These are phyloP conservation scores for Oryzias curvinotus DNA, from an alignment of 2,113 vertebrate genomes.

Conservation along the genomic window DNA sequence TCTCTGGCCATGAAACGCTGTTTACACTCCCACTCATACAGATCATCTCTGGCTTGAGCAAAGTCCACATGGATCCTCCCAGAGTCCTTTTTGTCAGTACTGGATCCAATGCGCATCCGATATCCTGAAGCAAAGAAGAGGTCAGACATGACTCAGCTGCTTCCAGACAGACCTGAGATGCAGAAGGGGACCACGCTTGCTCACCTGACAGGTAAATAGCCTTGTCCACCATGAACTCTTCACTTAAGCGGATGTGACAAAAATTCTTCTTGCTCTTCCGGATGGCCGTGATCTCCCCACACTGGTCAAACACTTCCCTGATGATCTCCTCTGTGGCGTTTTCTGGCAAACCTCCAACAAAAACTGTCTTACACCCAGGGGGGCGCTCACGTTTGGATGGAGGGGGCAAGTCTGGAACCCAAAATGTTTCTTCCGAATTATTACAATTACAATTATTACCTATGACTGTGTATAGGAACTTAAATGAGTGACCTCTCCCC, in stretches of 20 bases:
- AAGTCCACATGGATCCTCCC: constrained; percentile 94
- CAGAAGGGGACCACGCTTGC: constrained; percentile 5
- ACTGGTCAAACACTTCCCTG: constrained; percentile 90
- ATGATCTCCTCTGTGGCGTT: constrained; percentile 90
- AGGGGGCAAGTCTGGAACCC: constrained; percentile 85
- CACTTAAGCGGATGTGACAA: constrained; percentile 92
- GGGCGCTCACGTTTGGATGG: constrained; percentile 90
- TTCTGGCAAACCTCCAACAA: constrained; percentile 92
- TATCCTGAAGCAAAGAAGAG: constrained; percentile 80
- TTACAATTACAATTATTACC: too few species aligned
- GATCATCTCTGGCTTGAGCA: constrained; percentile 90
- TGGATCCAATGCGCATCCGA: constrained; percentile 91
- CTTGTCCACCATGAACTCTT: constrained; percentile 94
- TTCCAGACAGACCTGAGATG: background rate
- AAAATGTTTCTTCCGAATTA: too few species aligned
- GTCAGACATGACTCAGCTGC: background rate
- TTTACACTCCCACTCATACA: constrained; percentile 95
- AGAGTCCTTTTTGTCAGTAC: constrained; percentile 94
- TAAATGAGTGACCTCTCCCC: too few species aligned
- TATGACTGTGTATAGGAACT: too few species aligned
- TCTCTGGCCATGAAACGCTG: constrained; percentile 89
- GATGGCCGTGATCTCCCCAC: constrained; percentile 91
- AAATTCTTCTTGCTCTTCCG: constrained; percentile 97
- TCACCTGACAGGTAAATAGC: constrained; percentile 91
- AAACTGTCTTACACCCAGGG: constrained; percentile 94